Conservation (phyloP, 2,797 vertebrate species). For the Leucoraja ocellata region DNA sequence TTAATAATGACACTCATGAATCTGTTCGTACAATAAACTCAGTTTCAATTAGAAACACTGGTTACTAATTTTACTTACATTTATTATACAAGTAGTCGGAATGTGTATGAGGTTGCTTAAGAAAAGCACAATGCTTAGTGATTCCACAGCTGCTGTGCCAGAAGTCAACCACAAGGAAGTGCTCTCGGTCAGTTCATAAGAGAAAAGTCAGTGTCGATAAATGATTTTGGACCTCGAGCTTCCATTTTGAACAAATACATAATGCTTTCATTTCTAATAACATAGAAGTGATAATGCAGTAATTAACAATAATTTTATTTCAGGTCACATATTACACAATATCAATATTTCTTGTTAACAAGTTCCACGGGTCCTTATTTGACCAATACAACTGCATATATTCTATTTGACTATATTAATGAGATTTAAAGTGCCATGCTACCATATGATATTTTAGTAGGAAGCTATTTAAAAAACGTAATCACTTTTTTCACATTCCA, state of each 20-base stretch:
- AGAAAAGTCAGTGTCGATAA: background rate
- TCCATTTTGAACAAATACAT: background rate
- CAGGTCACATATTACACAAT: background rate
- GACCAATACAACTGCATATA: too few species aligned
- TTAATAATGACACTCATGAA: background rate
- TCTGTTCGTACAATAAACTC: background rate
- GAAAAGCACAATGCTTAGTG: background rate
- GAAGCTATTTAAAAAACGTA: background rate
- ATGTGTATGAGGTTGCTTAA: background rate
- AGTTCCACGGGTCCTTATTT: background rate
- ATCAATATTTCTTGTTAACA: background rate
- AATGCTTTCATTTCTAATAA: background rate
- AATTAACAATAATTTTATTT: background rate
- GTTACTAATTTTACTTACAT: background rate
- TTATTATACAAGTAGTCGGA: background rate
- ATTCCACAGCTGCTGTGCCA: slow-evolving; percentile 59
- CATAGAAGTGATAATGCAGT: background rate
- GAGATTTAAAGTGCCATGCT: background rate
- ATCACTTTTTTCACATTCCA: background rate
- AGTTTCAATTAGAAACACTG: background rate
- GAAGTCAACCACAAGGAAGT: slow-evolving; percentile 74
- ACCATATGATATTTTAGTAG: background rate
- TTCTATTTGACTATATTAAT: background rate
- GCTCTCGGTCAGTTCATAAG: slow-evolving; percentile 78
- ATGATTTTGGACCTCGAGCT: background rate